phyloP scores from a whole-genome alignment of 2,113 vertebrate genomes.

The Malurus elegans region DNA sequence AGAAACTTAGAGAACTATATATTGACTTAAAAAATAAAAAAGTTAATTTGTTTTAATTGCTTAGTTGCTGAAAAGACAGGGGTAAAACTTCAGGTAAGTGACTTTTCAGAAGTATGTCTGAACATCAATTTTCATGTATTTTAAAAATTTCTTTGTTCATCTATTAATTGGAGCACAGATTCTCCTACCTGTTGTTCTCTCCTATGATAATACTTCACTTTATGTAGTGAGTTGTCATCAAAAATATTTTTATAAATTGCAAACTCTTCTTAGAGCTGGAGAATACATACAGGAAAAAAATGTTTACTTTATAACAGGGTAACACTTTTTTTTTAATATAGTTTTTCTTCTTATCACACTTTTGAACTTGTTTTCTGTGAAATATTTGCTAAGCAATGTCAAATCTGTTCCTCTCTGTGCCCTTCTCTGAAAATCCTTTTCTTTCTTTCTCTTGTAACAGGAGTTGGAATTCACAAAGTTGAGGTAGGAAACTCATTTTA shows the following conservation, averaged over 20 bases:
- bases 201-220: background rate
- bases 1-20: background rate
- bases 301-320: background rate
- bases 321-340: background rate
- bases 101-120: background rate
- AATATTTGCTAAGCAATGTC: background rate
- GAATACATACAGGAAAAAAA: background rate
- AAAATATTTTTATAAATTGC: background rate
- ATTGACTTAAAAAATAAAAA: background rate
- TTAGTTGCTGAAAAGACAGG: background rate
- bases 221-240: background rate
- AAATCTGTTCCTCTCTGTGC: background rate
- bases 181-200: background rate
- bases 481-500: slow-evolving; percentile 54
- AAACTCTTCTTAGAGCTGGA: background rate
- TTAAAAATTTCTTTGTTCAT: background rate
- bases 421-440: background rate
- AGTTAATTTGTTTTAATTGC: background rate
- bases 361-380: background rate
- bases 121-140: background rate
- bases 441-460: slow-evolving; percentile 34
- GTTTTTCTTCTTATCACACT: background rate
- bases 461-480: slow-evolving; percentile 48
- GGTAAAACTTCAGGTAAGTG: background rate
- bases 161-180: background rate